These are phyloP conservation scores for Andrena hattorfiana DNA, from an alignment of 2,888 invertebrate species.

Conservation along the genomic window DNA sequence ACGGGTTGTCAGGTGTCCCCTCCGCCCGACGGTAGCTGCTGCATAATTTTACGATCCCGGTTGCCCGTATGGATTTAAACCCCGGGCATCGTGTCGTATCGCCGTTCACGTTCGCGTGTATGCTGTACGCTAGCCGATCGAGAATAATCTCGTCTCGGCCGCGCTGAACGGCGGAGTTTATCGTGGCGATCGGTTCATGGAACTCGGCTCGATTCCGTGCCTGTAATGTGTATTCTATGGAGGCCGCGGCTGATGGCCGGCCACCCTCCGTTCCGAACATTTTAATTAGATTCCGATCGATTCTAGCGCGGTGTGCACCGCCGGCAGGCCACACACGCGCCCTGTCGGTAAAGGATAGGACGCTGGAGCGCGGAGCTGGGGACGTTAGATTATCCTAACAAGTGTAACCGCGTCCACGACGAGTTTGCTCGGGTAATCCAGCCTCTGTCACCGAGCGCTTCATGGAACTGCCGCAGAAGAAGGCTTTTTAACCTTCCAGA, in stretches of 20 bases:
- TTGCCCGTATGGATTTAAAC: slow-evolving; percentile 27
- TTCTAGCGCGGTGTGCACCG: background rate
- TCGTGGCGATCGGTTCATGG: slow-evolving; percentile 50
- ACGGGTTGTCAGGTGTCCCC: slow-evolving; percentile 81
- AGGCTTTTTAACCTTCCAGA: background rate
- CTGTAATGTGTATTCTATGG: slow-evolving; percentile 11
- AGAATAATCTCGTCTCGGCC: slow-evolving; percentile 39
- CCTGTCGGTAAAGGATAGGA: background rate
- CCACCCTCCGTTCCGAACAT: slow-evolving; percentile 4
- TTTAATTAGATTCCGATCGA: slow-evolving; percentile 7
- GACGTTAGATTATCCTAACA: background rate
- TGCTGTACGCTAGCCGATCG: slow-evolving; percentile 29
- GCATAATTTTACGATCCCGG: slow-evolving; percentile 80
- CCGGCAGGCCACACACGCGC: background rate
- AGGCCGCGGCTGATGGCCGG: background rate
- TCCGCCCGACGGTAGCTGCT: slow-evolving; percentile 69
- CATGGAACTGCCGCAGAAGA: background rate
- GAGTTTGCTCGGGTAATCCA: too few relatives aligned
- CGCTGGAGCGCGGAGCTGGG: background rate
- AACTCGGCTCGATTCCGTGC: slow-evolving; percentile 31
- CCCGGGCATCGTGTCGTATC: slow-evolving; percentile 12
- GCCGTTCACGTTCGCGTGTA: slow-evolving; percentile 12
- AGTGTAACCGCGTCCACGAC: too few relatives aligned
- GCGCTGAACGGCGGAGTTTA: slow-evolving; percentile 30
- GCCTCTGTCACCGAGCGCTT: too few relatives aligned